Evolutionary conservation across 2,888 invertebrate species (phyloP).

Genomic region (Amiota minor): DNA sequence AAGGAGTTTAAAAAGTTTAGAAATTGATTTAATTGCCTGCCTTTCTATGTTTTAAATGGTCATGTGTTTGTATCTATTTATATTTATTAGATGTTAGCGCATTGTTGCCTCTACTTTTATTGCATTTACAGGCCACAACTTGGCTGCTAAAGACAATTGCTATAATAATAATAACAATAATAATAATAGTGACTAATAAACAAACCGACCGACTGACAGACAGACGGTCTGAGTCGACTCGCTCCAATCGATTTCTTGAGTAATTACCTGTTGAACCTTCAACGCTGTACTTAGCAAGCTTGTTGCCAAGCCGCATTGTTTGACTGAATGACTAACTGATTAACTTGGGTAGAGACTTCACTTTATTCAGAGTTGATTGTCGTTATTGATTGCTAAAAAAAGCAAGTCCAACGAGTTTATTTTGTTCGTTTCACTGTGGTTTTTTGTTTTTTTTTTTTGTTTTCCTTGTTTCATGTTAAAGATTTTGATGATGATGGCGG

Average conservation of each 20-base stretch:
- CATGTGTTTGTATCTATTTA: too few species aligned
- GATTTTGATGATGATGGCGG: slow-evolving; percentile 48
- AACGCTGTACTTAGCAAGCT: slow-evolving; percentile 47
- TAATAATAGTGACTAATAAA: slow-evolving; percentile 58
- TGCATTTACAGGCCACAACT: neutral
- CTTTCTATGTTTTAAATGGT: too few species aligned
- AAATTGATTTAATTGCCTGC: too few species aligned
- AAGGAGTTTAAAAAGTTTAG: too few species aligned
- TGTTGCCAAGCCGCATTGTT: neutral
- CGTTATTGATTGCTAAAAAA: neutral
- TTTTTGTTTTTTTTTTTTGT: too few species aligned
- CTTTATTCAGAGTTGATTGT: neutral
- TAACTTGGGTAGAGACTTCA: neutral
- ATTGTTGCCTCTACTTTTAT: neutral
- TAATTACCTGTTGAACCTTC: slow-evolving; percentile 66
- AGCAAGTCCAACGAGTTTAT: neutral
- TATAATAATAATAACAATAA: slow-evolving; percentile 31
- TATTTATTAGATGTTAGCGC: too few species aligned
- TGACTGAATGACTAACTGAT: neutral
- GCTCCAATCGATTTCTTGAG: slow-evolving; percentile 37
- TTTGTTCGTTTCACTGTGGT: neutral
- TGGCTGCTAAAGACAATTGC: neutral
- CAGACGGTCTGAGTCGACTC: slow-evolving; percentile 34
- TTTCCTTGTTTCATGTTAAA: neutral
- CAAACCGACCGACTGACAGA: neutral